A percentile compares a stretch with the other conserved stretches of the same genome.
Evolutionary conservation across 2,797 vertebrate species (phyloP).

Genomic region (Kryptolebias ocellatus): DNA sequence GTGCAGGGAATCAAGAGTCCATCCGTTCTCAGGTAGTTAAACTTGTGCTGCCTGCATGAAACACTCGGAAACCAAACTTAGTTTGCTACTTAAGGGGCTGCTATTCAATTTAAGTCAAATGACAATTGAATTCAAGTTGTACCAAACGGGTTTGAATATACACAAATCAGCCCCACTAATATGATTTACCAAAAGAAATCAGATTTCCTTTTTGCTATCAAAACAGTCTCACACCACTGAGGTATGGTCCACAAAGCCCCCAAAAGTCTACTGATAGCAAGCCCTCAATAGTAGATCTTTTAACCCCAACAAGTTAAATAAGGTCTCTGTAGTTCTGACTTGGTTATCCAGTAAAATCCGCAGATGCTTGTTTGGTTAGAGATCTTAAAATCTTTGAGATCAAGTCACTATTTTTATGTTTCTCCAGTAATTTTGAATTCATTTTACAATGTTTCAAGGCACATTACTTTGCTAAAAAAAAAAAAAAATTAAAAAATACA

Average conservation of each 20-base stretch:
- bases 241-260: background rate
- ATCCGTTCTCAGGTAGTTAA: too few species aligned
- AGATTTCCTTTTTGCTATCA: background rate
- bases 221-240: background rate
- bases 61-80: too few species aligned
- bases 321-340: background rate
- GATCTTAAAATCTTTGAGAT: background rate
- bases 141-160: background rate
- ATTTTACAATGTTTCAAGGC: background rate
- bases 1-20: too few species aligned
- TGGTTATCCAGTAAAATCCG: background rate
- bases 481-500: background rate
- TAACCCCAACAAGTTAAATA: background rate
- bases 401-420: background rate
- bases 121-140: too few species aligned
- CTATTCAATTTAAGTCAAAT: too few species aligned
- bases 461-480: background rate
- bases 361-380: background rate
- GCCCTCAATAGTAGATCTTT: background rate
- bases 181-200: background rate
- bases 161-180: background rate
- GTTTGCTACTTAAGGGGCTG: too few species aligned
- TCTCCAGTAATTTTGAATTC: background rate
- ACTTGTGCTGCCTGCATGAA: too few species aligned
- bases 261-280: background rate